Percentiles rank a stretch among this genome's conserved stretches.
These are phyloP conservation scores for Callyntrura sp. DNA, from an alignment of 2,888 invertebrate genomes.

Conservation along the genomic window DNA sequence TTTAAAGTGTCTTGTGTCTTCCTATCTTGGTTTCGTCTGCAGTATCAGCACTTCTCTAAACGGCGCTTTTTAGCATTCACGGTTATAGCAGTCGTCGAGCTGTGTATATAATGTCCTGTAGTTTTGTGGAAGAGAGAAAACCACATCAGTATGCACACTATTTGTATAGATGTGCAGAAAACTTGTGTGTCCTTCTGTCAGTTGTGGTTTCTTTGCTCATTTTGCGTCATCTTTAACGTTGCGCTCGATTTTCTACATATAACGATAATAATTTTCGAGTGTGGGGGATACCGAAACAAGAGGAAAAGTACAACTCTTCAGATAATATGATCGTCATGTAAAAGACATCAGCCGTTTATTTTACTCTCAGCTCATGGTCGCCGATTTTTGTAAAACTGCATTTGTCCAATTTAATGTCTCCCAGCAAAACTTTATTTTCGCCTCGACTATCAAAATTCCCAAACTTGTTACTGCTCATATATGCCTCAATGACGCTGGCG, in stretches of 20 bases:
- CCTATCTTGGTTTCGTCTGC: background rate
- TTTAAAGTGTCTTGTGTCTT: background rate
- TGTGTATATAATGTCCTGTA: conserved; percentile 25
- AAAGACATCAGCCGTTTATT: background rate
- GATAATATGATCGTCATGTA: background rate
- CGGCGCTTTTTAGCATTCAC: background rate
- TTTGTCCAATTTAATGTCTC: background rate
- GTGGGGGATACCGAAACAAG: too few species aligned
- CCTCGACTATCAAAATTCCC: background rate
- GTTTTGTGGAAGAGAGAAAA: conserved; percentile 30
- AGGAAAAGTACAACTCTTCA: background rate
- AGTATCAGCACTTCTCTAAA: conserved; percentile 55
- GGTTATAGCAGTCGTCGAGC: conserved; percentile 29
- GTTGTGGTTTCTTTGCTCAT: too few species aligned
- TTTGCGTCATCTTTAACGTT: background rate
- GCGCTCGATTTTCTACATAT: background rate
- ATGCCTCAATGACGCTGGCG: background rate
- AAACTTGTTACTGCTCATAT: background rate
- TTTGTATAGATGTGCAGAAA: background rate
- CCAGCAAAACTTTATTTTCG: background rate
- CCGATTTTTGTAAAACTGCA: background rate
- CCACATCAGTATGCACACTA: background rate
- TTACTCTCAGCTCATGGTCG: too few species aligned
- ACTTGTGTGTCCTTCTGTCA: background rate
- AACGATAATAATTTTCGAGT: background rate